Base-by-base conservation (phyloP, 2,797 vertebrate genomes). In the Odontamblyopus lacepedii region DNA sequence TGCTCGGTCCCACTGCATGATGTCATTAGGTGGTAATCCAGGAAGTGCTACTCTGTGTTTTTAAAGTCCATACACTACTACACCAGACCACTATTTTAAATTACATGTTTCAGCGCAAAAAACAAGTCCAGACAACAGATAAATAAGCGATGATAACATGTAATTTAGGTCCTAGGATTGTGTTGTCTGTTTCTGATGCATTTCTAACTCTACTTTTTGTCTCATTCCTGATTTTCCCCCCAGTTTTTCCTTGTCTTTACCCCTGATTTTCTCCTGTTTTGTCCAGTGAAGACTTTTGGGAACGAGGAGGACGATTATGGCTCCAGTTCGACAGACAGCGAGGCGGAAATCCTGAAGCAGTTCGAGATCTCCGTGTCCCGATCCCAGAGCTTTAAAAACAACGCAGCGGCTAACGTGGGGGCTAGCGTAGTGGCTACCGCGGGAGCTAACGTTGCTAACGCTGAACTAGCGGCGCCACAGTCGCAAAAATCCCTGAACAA, bases 281-380 rank as follows among this genome's bases (percentile, higher is more conserved):
- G 62, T 56, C 7, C 84, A 96, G 94, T 93, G 78, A 94, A 90
- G 82, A 95, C 93, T 81, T 95, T 91, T 0, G 72, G 93, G 1
- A 81, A 84, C 1, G 91, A 92, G 3, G 92, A 94, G 5, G 85
- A 88, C 8, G 80, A 88, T 0, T 84, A 90, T 0, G 78, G 1
- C 61, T 79, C 75, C 66, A 93, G 91, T 50, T 94, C 95, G 32
- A 95, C 95, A 1, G 95, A 94, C 87, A 95, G 92, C 0, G 88
- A 95, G 0, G 93, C 92, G 0, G 94, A 96, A 72, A 81, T 96
- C 75, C 92, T 94, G 77, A 95, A 95, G 83, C 93, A 95, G 72
- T 95, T 95, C 78, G 94, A 96, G 88, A 93, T 95, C 77, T 96
- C 95, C 0, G 93, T 95, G 79, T 94, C 94, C 0, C 91, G 91